Conservation (phyloP, 2,888 invertebrate species). For the Salpingus planirostris region DNA sequence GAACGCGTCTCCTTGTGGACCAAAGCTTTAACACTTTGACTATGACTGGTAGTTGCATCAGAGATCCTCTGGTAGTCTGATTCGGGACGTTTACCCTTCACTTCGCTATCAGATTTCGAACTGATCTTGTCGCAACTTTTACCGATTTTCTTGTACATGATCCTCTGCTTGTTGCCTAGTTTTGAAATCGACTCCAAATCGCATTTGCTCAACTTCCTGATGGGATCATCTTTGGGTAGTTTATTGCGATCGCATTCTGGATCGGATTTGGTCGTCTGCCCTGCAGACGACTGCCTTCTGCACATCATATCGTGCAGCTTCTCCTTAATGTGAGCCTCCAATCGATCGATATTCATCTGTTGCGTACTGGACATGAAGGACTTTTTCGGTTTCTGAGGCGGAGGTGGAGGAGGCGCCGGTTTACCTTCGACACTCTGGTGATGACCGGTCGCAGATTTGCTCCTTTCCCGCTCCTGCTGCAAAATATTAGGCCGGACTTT, state of each 20-base stretch:
- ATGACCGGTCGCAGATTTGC: conserved; percentile 38
- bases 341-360: conserved; percentile 37
- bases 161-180: conserved; percentile 32
- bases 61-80: conserved; percentile 50
- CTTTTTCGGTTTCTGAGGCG: conserved; percentile 22
- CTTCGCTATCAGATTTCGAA: conserved; percentile 23
- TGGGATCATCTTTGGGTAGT: conserved; percentile 37
- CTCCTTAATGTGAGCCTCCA: conserved; percentile 42
- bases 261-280: conserved; percentile 28
- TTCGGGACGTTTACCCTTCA: conserved; percentile 32
- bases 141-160: conserved; percentile 41
- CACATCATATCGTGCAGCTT: conserved; percentile 41
- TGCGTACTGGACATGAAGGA: conserved; percentile 15
- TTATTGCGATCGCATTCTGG: conserved; percentile 33
- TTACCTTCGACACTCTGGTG: too few relatives aligned
- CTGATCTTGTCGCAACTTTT: conserved; percentile 42
- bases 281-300: conserved; percentile 28
- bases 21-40: conserved; percentile 45
- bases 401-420: conserved; percentile 27
- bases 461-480: conserved; percentile 37
- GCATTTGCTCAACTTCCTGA: conserved; percentile 38
- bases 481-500: conserved; percentile 43
- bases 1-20: conserved; percentile 42
- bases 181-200: conserved; percentile 35
- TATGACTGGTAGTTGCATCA: conserved; percentile 48